These are phyloP conservation scores for Toxotes jaculatrix DNA, from an alignment of 2,113 vertebrate genomes.

Conservation along the genomic window DNA sequence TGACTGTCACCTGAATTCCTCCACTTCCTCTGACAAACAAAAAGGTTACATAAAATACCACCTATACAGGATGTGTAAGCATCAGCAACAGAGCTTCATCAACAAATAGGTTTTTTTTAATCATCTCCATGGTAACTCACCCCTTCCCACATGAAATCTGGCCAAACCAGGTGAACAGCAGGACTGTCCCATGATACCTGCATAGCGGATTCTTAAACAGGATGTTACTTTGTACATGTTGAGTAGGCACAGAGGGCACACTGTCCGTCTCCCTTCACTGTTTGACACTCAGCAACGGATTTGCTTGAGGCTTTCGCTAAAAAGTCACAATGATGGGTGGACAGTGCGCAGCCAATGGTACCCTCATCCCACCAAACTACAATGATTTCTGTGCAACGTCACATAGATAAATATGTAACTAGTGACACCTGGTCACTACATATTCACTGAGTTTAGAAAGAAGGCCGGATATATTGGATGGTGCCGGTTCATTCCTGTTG, in stretches of 20 bases:
- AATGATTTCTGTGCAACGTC: constrained; percentile 15
- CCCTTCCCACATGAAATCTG: constrained; percentile 67
- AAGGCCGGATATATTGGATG: neutral
- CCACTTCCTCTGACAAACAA: neutral
- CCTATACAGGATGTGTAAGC: too few relatives aligned
- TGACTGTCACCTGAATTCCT: neutral
- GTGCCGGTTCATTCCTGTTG: constrained; percentile 23
- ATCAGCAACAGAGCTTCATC: neutral
- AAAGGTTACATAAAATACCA: too few relatives aligned
- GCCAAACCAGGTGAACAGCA: constrained; percentile 11
- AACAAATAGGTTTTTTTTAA: neutral
- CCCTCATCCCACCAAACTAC: constrained; percentile 1
- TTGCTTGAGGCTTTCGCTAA: neutral
- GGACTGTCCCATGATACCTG: constrained; percentile 5
- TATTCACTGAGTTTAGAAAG: neutral
- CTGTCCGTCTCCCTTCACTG: neutral
- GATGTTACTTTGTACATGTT: constrained; percentile 65
- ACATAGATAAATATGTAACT: constrained; percentile 42
- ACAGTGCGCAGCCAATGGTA: constrained; percentile 31
- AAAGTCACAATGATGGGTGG: constrained; percentile 22
- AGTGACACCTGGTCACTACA: neutral
- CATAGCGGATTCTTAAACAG: constrained; percentile 20
- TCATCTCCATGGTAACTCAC: constrained; percentile 75
- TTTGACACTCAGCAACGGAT: neutral
- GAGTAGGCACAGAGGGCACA: neutral